Evolutionary conservation across 2,113 vertebrate species (phyloP), one percentile per base, ranked within the genome.

Genomic region (Esox niger): DNA sequence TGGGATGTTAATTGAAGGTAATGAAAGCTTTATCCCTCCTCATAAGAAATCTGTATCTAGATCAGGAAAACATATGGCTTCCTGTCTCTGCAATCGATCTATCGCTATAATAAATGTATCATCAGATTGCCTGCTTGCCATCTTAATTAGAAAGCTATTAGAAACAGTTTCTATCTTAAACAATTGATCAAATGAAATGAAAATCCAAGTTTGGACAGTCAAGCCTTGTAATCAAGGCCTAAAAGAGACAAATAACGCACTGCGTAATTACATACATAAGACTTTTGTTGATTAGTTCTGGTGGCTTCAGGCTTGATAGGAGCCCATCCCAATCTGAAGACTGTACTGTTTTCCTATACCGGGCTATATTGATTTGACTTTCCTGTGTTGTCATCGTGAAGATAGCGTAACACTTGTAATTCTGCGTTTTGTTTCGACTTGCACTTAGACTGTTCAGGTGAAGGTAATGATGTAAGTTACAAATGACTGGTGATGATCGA

Each of bases 1-100:
- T 9, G 13, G 29, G 59, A 35, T 71, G 76, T 80, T 81, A 83
- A 87, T 84, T 81, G 68, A 85, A 85, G 86, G 81, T 71, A 71
- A 74, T 25, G 3, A 76, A 68, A 73, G 35, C 72, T 68, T 79
- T 75, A 75, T 30, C 23, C 15, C 9, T 17, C 27, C 63, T 73
- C 68, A 73, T 43, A 55, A 69, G 52, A 69, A 58, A 58, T 73
- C 62, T 66, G 23, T 23, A 70, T 62, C 73, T 71, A 33, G 61
- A 70, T 60, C 71, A 62, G 20, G 4, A 23, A 59, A 59, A 69
- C 13, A 72, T 74, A 56, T 69, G 70, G 26, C 59, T 62, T 82
- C 66, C 73, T 73, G 23, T 65, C 59, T 38, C 43, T 35, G 25
- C 46, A 43, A 68, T 68, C 57, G 69, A 31, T 54, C 33, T 33